phyloP scores from a whole-genome alignment of 2,888 invertebrate species.

The Alloscopus bannaensis region DNA sequence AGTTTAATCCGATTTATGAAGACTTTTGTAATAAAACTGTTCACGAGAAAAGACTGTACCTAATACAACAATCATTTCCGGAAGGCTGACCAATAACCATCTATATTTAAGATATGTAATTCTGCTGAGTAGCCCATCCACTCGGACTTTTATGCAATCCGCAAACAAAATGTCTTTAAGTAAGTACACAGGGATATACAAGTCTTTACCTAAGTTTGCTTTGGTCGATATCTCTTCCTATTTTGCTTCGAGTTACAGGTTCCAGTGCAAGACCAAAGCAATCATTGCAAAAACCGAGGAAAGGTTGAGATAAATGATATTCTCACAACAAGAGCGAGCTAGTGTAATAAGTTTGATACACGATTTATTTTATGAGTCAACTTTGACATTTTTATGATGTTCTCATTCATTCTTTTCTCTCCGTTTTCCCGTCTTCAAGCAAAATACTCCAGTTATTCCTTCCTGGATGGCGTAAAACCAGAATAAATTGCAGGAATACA shows the following conservation, averaged over 20 bases:
- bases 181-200: no score
- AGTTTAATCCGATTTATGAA: slow-evolving; percentile 49
- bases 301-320: slow-evolving; percentile 14
- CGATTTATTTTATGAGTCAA: slow-evolving; percentile 70
- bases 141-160: no score
- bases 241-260: no score
- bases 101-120: no score
- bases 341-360: slow-evolving; percentile 50
- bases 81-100: slow-evolving; percentile 26
- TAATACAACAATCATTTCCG: slow-evolving; percentile 4
- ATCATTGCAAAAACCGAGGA: slow-evolving; percentile 1
- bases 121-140: no score
- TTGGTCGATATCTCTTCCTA: no score
- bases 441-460: background rate
- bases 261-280: slow-evolving; percentile 5
- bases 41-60: background rate
- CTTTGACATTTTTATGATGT: slow-evolving; percentile 68
- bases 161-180: no score
- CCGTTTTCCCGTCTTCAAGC: slow-evolving; percentile 7
- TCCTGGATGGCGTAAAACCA: slow-evolving; percentile 16
- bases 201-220: no score
- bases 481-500: slow-evolving; percentile 52
- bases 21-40: slow-evolving; percentile 26
- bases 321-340: slow-evolving; percentile 14
- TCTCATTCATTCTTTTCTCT: slow-evolving; percentile 57